Percentiles rank a stretch among this genome's conserved stretches.
Conservation (phyloP, 2,888 invertebrate genomes). For the Drosophila barbarae region DNA sequence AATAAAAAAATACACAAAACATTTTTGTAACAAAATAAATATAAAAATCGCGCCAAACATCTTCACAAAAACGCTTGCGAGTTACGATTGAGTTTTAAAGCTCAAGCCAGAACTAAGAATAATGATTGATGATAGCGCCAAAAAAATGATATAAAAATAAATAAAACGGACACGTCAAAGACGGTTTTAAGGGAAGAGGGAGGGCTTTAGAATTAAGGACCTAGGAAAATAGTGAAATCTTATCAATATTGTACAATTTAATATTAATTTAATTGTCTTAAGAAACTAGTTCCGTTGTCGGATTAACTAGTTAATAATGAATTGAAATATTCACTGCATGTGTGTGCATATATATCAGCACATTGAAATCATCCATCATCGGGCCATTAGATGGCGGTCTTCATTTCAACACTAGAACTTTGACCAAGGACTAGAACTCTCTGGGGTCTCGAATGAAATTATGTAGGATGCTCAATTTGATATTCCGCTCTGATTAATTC, state of each 20-base stretch:
- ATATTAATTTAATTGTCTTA: not conserved
- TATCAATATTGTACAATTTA: not conserved
- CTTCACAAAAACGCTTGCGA: slow-evolving; percentile 41
- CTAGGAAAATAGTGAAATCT: no score
- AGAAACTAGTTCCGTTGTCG: not conserved
- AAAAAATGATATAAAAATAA: slow-evolving; percentile 30
- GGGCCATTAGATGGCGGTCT: slow-evolving; percentile 30
- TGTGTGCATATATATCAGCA: slow-evolving; percentile 1
- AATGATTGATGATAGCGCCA: slow-evolving; percentile 49
- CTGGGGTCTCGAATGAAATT: slow-evolving; percentile 36
- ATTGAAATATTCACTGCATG: not conserved
- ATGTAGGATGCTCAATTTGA: slow-evolving; percentile 43
- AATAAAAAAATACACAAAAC: slow-evolving; percentile 8
- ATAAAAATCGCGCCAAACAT: slow-evolving; percentile 60
- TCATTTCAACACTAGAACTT: slow-evolving; percentile 33
- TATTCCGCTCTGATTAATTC: slow-evolving; percentile 43
- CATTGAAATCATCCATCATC: slow-evolving; percentile 31
- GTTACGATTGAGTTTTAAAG: slow-evolving; percentile 6
- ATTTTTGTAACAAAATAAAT: slow-evolving; percentile 49
- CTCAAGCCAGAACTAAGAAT: slow-evolving; percentile 25
- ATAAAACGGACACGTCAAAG: slow-evolving; percentile 2
- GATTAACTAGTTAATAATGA: slow-evolving; percentile 1
- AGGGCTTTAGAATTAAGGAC: not conserved
- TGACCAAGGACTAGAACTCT: slow-evolving; percentile 9
- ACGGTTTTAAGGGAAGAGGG: not conserved